Conservation (phyloP, 2,113 vertebrate genomes). For the Spheniscus mendiculus region DNA sequence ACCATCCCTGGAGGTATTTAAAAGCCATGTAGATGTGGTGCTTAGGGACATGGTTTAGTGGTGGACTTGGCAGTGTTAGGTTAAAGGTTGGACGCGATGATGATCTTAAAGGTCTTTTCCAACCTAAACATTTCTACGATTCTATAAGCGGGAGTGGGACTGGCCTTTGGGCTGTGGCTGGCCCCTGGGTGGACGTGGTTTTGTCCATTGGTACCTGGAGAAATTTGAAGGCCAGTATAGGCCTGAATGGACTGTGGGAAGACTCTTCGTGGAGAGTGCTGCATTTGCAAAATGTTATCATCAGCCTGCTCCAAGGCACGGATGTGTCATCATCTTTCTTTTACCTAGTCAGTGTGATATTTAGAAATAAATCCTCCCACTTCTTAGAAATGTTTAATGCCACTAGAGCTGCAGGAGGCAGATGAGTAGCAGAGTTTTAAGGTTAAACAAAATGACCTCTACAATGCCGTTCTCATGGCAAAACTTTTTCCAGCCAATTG, state of each 20-base stretch:
- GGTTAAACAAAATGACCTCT: neutral
- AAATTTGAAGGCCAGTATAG: neutral
- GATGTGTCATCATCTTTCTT: neutral
- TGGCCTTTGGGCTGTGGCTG: neutral
- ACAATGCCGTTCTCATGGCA: neutral
- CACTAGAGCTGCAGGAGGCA: neutral
- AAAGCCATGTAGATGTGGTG: too few relatives aligned
- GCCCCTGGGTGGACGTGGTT: neutral
- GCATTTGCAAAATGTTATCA: neutral
- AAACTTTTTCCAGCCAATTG: neutral
- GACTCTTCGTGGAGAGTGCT: neutral
- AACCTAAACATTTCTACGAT: neutral
- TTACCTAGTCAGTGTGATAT: neutral
- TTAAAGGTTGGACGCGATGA: neutral
- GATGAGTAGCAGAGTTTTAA: neutral
- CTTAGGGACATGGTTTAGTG: neutral
- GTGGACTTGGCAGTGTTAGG: neutral
- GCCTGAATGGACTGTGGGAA: neutral
- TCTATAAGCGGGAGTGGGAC: rapidly evolving
- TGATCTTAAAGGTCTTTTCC: neutral
- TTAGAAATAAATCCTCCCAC: neutral
- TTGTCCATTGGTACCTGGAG: neutral
- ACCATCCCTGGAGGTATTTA: too few relatives aligned
- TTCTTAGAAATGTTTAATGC: neutral
- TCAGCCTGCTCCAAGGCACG: neutral